Conservation (phyloP, 2,888 invertebrate genomes). For the Nemurella pictetii region DNA sequence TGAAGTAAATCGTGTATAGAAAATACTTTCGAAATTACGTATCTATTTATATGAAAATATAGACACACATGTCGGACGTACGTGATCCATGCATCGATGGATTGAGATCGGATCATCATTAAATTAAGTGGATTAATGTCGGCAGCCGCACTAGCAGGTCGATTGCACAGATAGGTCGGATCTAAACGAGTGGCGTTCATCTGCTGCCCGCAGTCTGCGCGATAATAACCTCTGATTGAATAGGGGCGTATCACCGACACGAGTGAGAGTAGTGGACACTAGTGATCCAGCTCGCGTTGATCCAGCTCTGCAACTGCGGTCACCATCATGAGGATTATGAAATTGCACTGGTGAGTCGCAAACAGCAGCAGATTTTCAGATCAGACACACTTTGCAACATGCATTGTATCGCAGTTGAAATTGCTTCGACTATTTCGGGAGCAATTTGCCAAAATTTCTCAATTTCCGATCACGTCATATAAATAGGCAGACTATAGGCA, state of each 20-base stretch:
- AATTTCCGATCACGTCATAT: neutral
- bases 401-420: too few species aligned
- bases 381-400: too few species aligned
- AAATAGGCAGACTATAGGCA: neutral
- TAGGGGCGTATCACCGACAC: neutral
- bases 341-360: constrained; percentile 29
- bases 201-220: too few species aligned
- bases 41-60: neutral
- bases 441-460: neutral
- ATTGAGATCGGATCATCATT: neutral
- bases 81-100: neutral
- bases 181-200: neutral
- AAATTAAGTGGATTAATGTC: neutral
- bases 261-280: neutral
- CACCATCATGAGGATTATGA: constrained; percentile 31
- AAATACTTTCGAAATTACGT: too few species aligned
- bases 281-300: neutral
- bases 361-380: neutral
- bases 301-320: neutral
- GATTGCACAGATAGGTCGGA: neutral
- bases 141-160: neutral
- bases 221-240: constrained; percentile 1
- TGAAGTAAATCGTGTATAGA: too few species aligned
- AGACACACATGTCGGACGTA: neutral
- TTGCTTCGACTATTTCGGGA: neutral